phyloP scores from a whole-genome alignment of 2,888 invertebrate species.

The Tenodera sinensis region DNA sequence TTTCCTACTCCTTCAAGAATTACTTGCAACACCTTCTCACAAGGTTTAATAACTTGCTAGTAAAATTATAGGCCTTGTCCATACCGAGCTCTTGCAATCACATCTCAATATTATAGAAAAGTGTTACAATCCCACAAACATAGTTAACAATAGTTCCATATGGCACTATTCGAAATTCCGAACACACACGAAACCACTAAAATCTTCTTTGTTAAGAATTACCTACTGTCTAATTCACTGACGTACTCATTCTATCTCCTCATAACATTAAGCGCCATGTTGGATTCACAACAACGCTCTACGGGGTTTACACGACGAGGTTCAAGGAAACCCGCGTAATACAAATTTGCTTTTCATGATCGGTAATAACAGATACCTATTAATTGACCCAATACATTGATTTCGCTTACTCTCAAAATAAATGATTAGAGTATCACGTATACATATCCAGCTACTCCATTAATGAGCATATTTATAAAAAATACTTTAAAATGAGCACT shows the following conservation, averaged over 20 bases:
- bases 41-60: neutral
- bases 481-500: neutral
- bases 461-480: neutral
- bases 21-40: neutral
- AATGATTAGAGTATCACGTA: neutral
- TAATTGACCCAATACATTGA: neutral
- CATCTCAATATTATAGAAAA: neutral
- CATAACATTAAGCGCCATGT: slow-evolving; percentile 65
- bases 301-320: slow-evolving; percentile 52
- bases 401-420: neutral
- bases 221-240: slow-evolving; percentile 32
- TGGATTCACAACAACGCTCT: slow-evolving; percentile 69
- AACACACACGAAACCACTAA: neutral
- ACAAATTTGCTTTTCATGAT: slow-evolving; percentile 9
- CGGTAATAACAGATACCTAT: neutral
- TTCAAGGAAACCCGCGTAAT: slow-evolving; percentile 43
- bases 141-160: neutral
- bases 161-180: neutral
- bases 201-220: slow-evolving; percentile 21
- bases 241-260: slow-evolving; percentile 45
- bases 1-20: neutral
- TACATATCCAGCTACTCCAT: neutral
- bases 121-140: neutral
- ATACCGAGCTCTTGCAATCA: neutral
- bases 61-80: slow-evolving; percentile 14